Conservation (phyloP, 2,797 vertebrate genomes). For the Dicrostonyx torquatus region DNA sequence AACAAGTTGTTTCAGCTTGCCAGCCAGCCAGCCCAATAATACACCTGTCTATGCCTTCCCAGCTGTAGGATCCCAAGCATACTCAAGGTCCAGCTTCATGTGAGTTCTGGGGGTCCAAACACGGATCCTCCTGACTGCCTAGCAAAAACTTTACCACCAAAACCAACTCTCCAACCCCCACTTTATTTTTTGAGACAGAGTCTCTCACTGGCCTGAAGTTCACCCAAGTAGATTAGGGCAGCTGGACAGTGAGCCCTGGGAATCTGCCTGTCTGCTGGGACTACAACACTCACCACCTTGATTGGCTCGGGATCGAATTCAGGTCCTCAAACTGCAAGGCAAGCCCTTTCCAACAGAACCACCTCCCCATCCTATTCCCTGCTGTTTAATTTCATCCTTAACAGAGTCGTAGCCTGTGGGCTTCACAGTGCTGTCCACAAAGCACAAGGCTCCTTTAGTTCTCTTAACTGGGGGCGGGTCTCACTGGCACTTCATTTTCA, state of each 20-base stretch:
- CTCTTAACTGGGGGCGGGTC: not conserved
- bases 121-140: not conserved
- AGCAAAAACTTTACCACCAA: not conserved
- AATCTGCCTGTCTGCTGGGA: not conserved
- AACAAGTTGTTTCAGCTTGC: not conserved
- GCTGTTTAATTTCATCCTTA: not conserved
- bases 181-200: not conserved
- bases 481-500: not conserved
- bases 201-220: not conserved
- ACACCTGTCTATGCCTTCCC: not conserved
- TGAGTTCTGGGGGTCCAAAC: not conserved
- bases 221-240: not conserved
- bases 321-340: not conserved
- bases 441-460: not conserved
- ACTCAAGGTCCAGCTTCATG: not conserved
- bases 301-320: not conserved
- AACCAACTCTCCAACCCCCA: not conserved
- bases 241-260: not conserved
- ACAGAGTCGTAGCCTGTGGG: not conserved
- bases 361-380: not conserved
- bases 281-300: not conserved
- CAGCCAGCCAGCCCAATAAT: not conserved
- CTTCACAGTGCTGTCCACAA: not conserved
- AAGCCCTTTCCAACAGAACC: not conserved
- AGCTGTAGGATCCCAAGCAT: not conserved